phyloP scores from a whole-genome alignment of 2,797 vertebrate genomes.

The Pangasius krempfi region DNA sequence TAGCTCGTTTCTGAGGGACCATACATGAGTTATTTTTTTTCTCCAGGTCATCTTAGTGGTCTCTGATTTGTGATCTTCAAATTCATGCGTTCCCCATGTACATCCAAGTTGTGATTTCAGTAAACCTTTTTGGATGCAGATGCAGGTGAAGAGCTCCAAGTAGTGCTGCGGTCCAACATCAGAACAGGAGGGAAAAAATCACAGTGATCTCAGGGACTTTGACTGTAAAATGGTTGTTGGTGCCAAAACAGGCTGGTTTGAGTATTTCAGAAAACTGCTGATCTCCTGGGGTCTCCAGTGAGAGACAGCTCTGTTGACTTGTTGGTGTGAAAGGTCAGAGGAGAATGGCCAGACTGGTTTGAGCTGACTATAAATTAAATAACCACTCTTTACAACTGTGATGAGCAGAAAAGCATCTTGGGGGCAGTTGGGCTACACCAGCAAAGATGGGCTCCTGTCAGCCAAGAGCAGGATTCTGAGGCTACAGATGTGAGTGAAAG shows the following conservation, averaged over 20 bases:
- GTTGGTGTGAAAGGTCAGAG: not conserved
- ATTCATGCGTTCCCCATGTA: not conserved
- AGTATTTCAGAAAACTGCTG: not conserved
- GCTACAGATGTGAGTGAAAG: not conserved
- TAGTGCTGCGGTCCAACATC: not conserved
- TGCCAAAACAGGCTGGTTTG: not conserved
- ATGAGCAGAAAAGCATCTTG: not conserved
- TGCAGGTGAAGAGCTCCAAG: not conserved
- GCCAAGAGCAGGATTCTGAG: not conserved
- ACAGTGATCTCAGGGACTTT: no score
- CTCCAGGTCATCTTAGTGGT: not conserved
- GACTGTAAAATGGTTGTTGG: not conserved
- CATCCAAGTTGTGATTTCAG: not conserved
- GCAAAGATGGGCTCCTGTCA: not conserved
- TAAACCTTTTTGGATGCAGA: not conserved
- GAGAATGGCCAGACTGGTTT: not conserved
- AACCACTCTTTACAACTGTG: not conserved
- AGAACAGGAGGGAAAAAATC: not conserved
- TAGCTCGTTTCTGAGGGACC: no score
- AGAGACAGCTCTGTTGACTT: not conserved
- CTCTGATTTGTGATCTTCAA: not conserved
- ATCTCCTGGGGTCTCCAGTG: not conserved
- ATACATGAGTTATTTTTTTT: not conserved
- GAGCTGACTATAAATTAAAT: not conserved
- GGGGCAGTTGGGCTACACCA: not conserved